Evolutionary conservation across 2,113 vertebrate species (phyloP), one percentile per base, ranked within the genome.

Genomic region (Pseudorhombus dupliciocellatus): DNA sequence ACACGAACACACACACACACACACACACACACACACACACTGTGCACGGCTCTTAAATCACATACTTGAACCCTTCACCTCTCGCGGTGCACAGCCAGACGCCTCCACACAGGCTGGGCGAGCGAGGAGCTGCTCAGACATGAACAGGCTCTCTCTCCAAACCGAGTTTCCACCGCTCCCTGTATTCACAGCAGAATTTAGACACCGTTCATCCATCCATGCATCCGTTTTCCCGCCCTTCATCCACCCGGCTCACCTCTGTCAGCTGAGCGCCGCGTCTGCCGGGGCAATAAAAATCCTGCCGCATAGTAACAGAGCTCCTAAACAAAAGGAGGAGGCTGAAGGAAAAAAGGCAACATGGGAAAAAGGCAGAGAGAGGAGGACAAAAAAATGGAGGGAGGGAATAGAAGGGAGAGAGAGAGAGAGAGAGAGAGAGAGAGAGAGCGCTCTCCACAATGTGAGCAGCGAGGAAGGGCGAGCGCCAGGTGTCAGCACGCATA

Each of bases 401-500:
- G 64, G 81, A 75, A 65, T 34, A 58, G 34, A 79, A 60, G 26
- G 22, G 62, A 69, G 69, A 58, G 57, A 70, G 73, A 66, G 85
- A 50, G 56, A 77, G 63, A 71, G 84, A 85, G 73, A 7, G 51
- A 70, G 83, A 87, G 88, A 88, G 80, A 79, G 81, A 53, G 77
- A 76, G 83, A 85, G 87, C 88, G 89, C 85, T 85, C 87, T 86
- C 83, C 71, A 87, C 88, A 76, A 88, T 89, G 83, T 90, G 89
- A 87, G 80, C 81, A 70, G 88, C 56, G 55, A 80, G 80, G 70
- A 82, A 85, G 72, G 80, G 85, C 63, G 57, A 90, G 89, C 82
- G 37, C 85, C 88, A 92, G 90, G 91, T 93, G 92, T 90, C 85
- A 82, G 83, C 60, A 77, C 75, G 63, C 85, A 87, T 83, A 85